A percentile compares a stretch with the other conserved stretches of the same genome.
phyloP scores from a whole-genome alignment of 2,888 invertebrate genomes.

The Lasioglossum marginatum region DNA sequence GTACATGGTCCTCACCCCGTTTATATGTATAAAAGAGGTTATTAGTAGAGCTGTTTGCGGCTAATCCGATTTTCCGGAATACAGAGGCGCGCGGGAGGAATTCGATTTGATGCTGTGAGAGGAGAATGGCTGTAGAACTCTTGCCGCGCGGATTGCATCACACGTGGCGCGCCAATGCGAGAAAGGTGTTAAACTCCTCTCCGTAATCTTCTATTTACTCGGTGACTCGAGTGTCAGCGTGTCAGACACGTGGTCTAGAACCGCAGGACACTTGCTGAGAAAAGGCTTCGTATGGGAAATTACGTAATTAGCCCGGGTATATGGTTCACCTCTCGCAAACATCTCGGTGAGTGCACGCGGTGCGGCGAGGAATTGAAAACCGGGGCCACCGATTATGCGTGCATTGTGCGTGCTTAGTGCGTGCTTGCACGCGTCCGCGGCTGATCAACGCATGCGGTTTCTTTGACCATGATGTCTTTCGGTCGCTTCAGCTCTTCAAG shows the following conservation, averaged over 20 bases:
- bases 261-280: conserved; percentile 16
- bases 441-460: neutral
- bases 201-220: conserved; percentile 50
- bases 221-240: conserved; percentile 25
- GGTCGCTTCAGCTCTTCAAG: neutral
- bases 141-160: conserved; percentile 35
- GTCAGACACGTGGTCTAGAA: conserved; percentile 38
- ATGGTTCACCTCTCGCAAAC: conserved; percentile 15
- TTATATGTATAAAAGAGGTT: neutral
- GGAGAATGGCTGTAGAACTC: conserved; percentile 40
- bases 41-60: conserved; percentile 16
- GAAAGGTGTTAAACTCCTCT: conserved; percentile 49
- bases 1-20: neutral
- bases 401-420: neutral
- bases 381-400: conserved; percentile 40
- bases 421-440: conserved; percentile 4
- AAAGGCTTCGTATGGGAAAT: conserved; percentile 41
- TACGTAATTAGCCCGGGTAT: conserved; percentile 40
- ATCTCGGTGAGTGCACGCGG: neutral
- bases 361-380: conserved; percentile 27
- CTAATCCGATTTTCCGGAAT: conserved; percentile 21
- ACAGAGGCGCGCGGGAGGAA: conserved; percentile 38
- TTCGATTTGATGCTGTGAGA: conserved; percentile 30
- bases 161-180: conserved; percentile 20
- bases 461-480: neutral